A percentile compares a stretch with the other conserved stretches of the same genome.
These are phyloP conservation scores for Aurelia aurita DNA, from an alignment of 30 jellyfish, hydroid and myxozoan species.

Conservation along the genomic window DNA sequence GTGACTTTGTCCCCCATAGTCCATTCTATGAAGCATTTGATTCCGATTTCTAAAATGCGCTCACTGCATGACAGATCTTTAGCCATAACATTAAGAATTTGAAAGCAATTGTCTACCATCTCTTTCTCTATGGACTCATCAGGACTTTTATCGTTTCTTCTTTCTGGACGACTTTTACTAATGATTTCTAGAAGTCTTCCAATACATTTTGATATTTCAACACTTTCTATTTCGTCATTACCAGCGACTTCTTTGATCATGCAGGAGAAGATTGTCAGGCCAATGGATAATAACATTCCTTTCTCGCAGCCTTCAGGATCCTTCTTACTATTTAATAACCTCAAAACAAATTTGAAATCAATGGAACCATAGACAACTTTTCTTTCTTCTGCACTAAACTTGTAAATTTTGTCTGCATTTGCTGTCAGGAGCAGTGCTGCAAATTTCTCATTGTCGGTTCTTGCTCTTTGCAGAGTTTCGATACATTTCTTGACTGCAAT, in stretches of 20 bases:
- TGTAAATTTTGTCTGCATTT: constrained; percentile 4
- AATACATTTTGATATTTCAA: background rate
- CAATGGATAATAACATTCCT: constrained; percentile 18
- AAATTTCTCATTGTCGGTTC: constrained; percentile 43
- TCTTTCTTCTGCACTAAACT: constrained; percentile 7
- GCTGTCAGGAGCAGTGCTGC: constrained; percentile 45
- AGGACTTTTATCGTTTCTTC: background rate
- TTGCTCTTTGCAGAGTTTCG: constrained; percentile 5
- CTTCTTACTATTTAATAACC: background rate
- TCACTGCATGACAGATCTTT: background rate
- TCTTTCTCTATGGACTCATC: background rate
- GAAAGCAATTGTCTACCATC: background rate
- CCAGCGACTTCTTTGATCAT: constrained; percentile 6
- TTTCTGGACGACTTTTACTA: too few species aligned
- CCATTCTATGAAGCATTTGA: too few species aligned
- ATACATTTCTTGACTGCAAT: constrained; percentile 1
- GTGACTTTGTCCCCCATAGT: too few species aligned
- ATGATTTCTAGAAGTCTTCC: constrained; percentile 5
- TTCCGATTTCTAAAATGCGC: background rate
- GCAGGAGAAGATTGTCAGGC: constrained; percentile 24
- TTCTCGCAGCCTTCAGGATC: constrained; percentile 21
- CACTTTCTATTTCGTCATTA: background rate
- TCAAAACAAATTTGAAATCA: constrained; percentile 16
- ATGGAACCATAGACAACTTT: constrained; percentile 11
- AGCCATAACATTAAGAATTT: background rate